Percentiles rank a stretch among this genome's conserved stretches.
These are phyloP conservation scores for Poeciliopsis retropinna DNA, from an alignment of 2,113 vertebrate species.

Conservation along the genomic window DNA sequence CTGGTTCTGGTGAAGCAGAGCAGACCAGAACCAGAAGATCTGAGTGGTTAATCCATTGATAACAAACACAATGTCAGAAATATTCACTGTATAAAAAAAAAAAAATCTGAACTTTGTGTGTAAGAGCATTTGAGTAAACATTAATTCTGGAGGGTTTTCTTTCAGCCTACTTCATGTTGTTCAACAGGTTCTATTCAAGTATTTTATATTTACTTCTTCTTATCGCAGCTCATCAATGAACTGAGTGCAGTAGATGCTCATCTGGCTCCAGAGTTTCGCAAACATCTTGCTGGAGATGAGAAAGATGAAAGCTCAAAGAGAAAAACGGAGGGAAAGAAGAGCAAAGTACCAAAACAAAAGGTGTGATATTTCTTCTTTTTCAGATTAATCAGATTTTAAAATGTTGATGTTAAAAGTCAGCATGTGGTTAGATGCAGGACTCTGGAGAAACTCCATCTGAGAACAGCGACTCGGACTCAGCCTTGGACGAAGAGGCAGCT, in stretches of 20 bases:
- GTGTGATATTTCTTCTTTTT: slow-evolving; percentile 32
- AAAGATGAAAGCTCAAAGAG: slow-evolving; percentile 11
- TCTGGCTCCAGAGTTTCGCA: slow-evolving; percentile 82
- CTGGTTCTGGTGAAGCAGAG: no score
- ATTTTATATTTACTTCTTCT: neutral
- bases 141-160: neutral
- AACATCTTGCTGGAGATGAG: slow-evolving; percentile 75
- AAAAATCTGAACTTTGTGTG: neutral
- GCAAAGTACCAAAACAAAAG: slow-evolving; percentile 57
- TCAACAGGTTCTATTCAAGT: no score
- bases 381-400: neutral
- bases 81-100: no score
- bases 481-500: slow-evolving; percentile 84
- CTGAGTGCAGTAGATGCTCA: slow-evolving; percentile 83
- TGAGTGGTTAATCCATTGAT: no score
- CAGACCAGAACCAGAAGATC: no score
- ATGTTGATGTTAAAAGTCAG: neutral
- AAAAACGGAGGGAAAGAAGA: slow-evolving; percentile 55
- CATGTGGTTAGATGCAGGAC: slow-evolving; percentile 41
- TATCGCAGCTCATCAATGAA: slow-evolving; percentile 78
- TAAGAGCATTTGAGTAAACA: neutral
- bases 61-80: no score
- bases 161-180: neutral
- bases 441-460: slow-evolving; percentile 37
- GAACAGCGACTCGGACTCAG: slow-evolving; percentile 60